These are phyloP conservation scores for Calameuta idolon DNA, from an alignment of 2,888 invertebrate genomes.

Conservation along the genomic window DNA sequence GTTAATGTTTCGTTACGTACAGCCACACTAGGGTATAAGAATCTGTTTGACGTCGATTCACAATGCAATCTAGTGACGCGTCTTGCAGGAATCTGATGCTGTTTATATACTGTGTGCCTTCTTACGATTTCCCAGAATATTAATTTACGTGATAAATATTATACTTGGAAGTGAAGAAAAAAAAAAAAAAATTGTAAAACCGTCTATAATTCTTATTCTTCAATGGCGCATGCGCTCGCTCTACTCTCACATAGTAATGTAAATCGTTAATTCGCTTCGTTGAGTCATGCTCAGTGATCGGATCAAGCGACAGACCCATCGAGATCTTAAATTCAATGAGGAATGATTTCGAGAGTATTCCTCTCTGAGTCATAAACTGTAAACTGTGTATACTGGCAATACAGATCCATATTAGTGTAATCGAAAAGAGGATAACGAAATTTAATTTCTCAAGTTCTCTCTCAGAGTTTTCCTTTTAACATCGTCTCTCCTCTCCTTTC, in stretches of 20 bases:
- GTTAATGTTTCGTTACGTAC: too few species aligned
- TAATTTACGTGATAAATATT: slow-evolving; percentile 25
- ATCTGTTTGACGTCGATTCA: not conserved
- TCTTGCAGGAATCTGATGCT: not conserved
- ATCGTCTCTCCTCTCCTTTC: not conserved
- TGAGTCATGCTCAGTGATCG: not conserved
- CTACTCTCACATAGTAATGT: not conserved
- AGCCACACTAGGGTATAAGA: not conserved
- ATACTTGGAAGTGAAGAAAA: not conserved
- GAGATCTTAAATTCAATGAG: not conserved
- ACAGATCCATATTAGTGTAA: not conserved
- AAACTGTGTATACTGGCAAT: not conserved
- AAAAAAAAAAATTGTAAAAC: not conserved
- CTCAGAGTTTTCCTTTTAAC: not conserved
- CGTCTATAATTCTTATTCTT: not conserved
- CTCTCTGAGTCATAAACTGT: not conserved
- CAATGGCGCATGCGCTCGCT: not conserved
- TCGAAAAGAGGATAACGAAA: not conserved
- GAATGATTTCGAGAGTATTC: not conserved
- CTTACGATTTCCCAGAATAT: slow-evolving; percentile 26
- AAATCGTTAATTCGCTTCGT: not conserved
- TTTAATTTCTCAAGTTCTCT: not conserved
- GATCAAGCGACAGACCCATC: not conserved
- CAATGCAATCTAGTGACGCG: not conserved
- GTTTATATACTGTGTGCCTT: slow-evolving; percentile 4